phyloP scores from a whole-genome alignment of 2,888 invertebrate species.

The Chydorus sphaericus region DNA sequence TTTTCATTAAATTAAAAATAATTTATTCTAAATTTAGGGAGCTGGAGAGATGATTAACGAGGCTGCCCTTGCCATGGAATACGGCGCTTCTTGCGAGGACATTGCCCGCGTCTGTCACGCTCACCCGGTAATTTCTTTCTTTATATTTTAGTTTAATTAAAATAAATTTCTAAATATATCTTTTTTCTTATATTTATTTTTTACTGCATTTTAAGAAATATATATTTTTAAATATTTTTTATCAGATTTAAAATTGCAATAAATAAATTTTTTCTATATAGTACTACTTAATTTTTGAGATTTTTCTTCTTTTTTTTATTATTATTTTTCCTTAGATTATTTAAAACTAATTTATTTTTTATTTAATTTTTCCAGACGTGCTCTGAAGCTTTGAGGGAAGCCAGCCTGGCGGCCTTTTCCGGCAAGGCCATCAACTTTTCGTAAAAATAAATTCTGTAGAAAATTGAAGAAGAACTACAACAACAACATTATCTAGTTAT shows the following conservation, averaged over 20 bases:
- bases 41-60: conserved; percentile 98
- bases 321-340: too few relatives aligned
- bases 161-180: too few relatives aligned
- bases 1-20: not conserved
- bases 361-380: conserved; percentile 58
- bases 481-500: too few relatives aligned
- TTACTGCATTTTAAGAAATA: too few relatives aligned
- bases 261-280: conserved; percentile 4
- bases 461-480: too few relatives aligned
- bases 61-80: conserved; percentile 95
- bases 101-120: conserved; percentile 97
- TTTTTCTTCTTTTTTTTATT: too few relatives aligned
- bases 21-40: conserved; percentile 31
- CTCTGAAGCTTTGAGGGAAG: conserved; percentile 92
- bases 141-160: too few relatives aligned
- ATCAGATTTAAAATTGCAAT: too few relatives aligned
- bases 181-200: too few relatives aligned
- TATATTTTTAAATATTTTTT: too few relatives aligned
- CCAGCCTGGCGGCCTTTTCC: conserved; percentile 82
- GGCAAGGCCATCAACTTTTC: conserved; percentile 94
- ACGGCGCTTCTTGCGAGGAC: conserved; percentile 97
- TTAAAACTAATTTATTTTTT: conserved; percentile 56
- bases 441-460: too few relatives aligned
- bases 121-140: conserved; percentile 93
- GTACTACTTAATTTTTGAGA: too few relatives aligned